A percentile compares a stretch with the other conserved stretches of the same genome.
These are phyloP conservation scores for Athrips mouffetella DNA, from an alignment of 2,888 invertebrate species.

Conservation along the genomic window DNA sequence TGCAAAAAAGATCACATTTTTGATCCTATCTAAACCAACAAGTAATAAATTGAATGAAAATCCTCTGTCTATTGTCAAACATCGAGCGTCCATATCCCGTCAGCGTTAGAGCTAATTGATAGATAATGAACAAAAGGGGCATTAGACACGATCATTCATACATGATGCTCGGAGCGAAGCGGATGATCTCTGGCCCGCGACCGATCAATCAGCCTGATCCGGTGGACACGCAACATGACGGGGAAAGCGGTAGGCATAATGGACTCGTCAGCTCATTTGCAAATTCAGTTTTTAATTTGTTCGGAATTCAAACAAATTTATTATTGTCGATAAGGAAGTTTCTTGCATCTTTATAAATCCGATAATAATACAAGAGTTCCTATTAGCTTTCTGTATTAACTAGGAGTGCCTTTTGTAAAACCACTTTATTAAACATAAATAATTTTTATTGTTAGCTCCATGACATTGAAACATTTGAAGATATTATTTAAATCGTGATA, in stretches of 20 bases:
- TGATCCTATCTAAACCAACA: too few relatives aligned
- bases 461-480: neutral
- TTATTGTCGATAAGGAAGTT: too few relatives aligned
- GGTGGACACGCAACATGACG: conserved; percentile 20
- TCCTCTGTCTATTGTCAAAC: neutral
- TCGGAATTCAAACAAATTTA: neutral
- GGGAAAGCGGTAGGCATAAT: neutral
- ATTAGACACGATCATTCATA: conserved; percentile 36
- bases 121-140: conserved; percentile 11
- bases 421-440: too few relatives aligned
- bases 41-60: neutral
- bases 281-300: too few relatives aligned
- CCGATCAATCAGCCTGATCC: conserved; percentile 70
- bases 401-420: too few relatives aligned
- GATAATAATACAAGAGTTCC: too few relatives aligned
- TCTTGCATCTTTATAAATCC: too few relatives aligned
- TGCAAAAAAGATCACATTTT: too few relatives aligned
- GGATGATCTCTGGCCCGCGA: conserved; percentile 62
- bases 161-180: conserved; percentile 48
- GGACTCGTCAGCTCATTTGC: neutral
- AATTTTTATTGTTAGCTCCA: too few relatives aligned
- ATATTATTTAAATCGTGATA: neutral
- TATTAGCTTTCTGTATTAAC: too few relatives aligned
- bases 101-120: conserved; percentile 5
- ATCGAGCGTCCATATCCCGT: neutral